Conservation (phyloP, 1,140 invertebrate species). For the Bombus balteatus region DNA sequence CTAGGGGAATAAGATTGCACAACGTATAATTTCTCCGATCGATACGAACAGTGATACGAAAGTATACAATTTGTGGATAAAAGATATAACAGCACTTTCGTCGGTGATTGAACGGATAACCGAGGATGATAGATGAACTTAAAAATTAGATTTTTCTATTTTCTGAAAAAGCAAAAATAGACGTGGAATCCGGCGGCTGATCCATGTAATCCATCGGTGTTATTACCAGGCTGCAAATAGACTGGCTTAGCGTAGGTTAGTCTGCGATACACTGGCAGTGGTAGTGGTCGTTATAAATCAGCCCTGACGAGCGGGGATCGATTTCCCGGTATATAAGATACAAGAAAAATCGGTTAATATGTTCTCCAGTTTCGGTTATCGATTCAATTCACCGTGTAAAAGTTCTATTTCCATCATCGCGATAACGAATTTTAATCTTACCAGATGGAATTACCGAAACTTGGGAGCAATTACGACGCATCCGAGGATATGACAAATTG, state of each 20-base stretch:
- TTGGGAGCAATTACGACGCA: constrained; percentile 1
- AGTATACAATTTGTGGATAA: neutral
- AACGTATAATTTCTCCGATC: neutral
- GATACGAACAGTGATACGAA: neutral
- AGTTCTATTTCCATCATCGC: neutral
- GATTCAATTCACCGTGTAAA: neutral
- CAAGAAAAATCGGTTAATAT: neutral
- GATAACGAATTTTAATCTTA: constrained; percentile 17
- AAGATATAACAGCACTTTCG: neutral
- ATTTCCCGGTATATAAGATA: neutral
- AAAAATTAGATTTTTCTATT: neutral
- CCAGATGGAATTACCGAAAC: neutral
- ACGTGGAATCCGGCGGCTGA: neutral
- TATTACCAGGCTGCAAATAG: constrained; percentile 24
- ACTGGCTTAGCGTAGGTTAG: neutral
- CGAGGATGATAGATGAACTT: neutral
- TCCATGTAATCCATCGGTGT: constrained; percentile 9
- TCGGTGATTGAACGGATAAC: neutral
- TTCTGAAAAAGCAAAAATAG: neutral
- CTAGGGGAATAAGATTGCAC: neutral
- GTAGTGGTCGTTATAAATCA: constrained; percentile 36
- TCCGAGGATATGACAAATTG: constrained; percentile 36
- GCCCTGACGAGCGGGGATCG: constrained; percentile 11
- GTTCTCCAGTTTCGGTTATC: neutral
- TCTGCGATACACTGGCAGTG: neutral